These are phyloP conservation scores for Pentamera pediparva DNA, from an alignment of 53 echinoderm and acorn worm genomes.

Conservation along the genomic window DNA sequence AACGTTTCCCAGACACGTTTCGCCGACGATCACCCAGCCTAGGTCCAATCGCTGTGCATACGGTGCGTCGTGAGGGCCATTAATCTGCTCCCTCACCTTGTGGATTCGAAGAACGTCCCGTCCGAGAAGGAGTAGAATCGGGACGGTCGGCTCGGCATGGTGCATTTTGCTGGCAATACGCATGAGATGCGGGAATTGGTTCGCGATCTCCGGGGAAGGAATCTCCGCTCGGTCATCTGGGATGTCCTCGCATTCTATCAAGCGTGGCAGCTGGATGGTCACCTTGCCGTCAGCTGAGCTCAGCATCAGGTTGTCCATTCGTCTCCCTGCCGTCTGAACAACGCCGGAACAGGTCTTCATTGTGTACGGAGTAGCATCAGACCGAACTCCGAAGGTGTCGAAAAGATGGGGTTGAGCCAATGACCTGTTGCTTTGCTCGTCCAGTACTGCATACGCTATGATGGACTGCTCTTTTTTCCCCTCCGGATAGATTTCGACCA, in stretches of 20 bases:
- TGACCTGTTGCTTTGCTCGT: slow-evolving; percentile 44
- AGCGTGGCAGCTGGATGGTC: background rate
- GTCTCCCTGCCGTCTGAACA: background rate
- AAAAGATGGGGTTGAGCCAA: slow-evolving; percentile 34
- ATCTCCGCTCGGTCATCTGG: slow-evolving; percentile 42
- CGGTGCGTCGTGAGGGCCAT: slow-evolving; percentile 29
- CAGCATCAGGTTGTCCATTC: slow-evolving; percentile 13
- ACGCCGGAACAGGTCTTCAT: slow-evolving; percentile 37
- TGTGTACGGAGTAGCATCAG: background rate
- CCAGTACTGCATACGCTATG: slow-evolving; percentile 31
- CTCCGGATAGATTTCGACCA: slow-evolving; percentile 21
- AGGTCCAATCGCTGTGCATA: slow-evolving; percentile 35
- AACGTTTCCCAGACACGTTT: slow-evolving; percentile 30
- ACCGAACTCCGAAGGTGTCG: slow-evolving; percentile 7
- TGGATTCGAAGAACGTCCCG: background rate
- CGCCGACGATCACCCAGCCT: slow-evolving; percentile 48
- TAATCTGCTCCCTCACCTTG: background rate
- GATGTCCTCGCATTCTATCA: background rate
- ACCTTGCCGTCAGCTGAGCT: slow-evolving; percentile 9
- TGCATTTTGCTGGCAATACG: slow-evolving; percentile 17
- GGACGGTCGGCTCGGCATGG: background rate
- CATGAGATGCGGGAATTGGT: slow-evolving; percentile 29
- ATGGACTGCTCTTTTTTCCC: slow-evolving; percentile 1
- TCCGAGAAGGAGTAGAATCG: slow-evolving; percentile 37
- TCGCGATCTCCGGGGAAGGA: slow-evolving; percentile 15